Percentiles rank a stretch among this genome's conserved stretches.
phyloP scores from a whole-genome alignment of 2,888 invertebrate species.

The Drosophila anomelani region DNA sequence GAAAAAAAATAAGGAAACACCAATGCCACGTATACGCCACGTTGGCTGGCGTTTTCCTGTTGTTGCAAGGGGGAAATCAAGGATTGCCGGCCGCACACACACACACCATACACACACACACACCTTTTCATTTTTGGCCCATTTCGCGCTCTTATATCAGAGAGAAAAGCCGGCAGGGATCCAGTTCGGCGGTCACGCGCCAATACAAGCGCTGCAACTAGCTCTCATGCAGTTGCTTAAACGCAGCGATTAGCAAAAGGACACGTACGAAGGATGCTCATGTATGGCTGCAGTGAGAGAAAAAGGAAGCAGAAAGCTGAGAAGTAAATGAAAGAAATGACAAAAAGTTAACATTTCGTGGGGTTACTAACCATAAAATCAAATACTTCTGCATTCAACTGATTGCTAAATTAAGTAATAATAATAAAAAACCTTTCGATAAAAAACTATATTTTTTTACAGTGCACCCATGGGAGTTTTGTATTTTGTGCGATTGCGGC shows the following conservation, averaged over 20 bases:
- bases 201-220: conserved; percentile 55
- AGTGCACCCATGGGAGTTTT: background rate
- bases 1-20: conserved; percentile 20
- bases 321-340: too few species aligned
- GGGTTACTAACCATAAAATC: background rate
- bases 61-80: conserved; percentile 16
- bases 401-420: too few species aligned
- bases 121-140: conserved; percentile 3
- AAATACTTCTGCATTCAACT: background rate
- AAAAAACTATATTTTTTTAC: background rate
- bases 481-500: conserved; percentile 16
- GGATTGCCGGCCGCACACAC: conserved; percentile 20
- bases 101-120: background rate
- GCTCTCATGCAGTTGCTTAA: conserved; percentile 54
- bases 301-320: background rate
- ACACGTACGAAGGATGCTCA: conserved; percentile 62
- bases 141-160: conserved; percentile 27
- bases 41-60: conserved; percentile 17
- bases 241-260: conserved; percentile 75
- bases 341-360: too few species aligned
- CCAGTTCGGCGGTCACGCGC: conserved; percentile 56
- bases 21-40: conserved; percentile 35
- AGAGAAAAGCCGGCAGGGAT: conserved; percentile 33
- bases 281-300: background rate
- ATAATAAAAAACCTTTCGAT: too few species aligned